Evolutionary conservation across 2,888 invertebrate species (phyloP).

Genomic region (Formica aserva): DNA sequence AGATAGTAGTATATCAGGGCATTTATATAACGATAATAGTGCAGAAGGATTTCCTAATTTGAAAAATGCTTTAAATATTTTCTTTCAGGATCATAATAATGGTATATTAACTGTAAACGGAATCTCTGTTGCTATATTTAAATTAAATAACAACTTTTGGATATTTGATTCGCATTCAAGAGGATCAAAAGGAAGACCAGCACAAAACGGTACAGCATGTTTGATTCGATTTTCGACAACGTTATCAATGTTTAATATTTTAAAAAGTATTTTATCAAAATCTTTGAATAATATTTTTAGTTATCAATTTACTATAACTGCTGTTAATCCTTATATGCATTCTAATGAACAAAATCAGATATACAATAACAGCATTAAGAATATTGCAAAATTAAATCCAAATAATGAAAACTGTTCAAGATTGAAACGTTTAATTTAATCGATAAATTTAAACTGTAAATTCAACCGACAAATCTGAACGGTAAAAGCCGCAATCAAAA

Average conservation of each 20-base stretch:
- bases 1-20: background rate
- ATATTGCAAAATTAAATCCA: background rate
- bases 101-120: background rate
- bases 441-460: no score
- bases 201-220: background rate
- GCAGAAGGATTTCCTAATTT: slow-evolving; percentile 1
- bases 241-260: background rate
- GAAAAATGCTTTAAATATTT: background rate
- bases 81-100: background rate
- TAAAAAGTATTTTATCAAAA: background rate
- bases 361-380: background rate
- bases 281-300: background rate
- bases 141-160: background rate
- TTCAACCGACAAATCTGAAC: no score
- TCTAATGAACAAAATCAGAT: background rate
- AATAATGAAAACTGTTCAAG: background rate
- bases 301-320: background rate
- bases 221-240: background rate
- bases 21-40: slow-evolving; percentile 7
- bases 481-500: no score
- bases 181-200: background rate
- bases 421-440: no score
- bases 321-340: background rate
- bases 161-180: background rate
- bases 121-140: background rate